Base-by-base conservation (phyloP, 2,888 invertebrate species). In the Idaea dimidiata region DNA sequence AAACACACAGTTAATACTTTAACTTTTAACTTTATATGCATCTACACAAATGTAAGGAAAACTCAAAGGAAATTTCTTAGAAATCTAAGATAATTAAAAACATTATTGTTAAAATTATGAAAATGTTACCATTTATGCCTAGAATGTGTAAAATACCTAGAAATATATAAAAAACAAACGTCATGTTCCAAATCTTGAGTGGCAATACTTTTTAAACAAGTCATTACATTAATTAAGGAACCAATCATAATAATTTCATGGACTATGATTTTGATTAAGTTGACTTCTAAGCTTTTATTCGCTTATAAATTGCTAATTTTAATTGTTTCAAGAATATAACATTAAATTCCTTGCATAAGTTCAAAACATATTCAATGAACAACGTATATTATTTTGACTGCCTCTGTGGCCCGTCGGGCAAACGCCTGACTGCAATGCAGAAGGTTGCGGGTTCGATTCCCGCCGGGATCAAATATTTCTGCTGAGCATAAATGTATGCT, bases 121-220 rank as follows among this genome's bases (percentile, higher is more conserved):
- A 24, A 16, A 54, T 14, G 54, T 61, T 43, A 61, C 16, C 55
- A 18, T 57, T 60, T 58, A 67, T 81, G 87, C 87, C 80, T 75
- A 75, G 62, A 67, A 80, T 64, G 63, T 68, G 75, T 32, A 82
- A 72, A 71, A 79, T 60, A 58, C 62, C 67, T 63, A 72, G 62
- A 66, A 77, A 69, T 61, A 80, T 66, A 71, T 63, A 75, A 63
- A 76, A 76, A 66, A 75, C 61, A 66, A 66, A 66, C 80, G 75
- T 83, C 85, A 84, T 87, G 66, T 68, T 76, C 64, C 66, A 68
- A 69, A 66, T 58, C 53, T 33, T 60, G 61, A 66, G 61, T 32
- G 61, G 65, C 61, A 72, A 70, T 70, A 70, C 62, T 64, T 62
- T 57, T 62, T 60, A 62, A 62, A 65, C 70, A 58, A 33, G 53